A percentile compares a stretch with the other conserved stretches of the same genome.
phyloP scores from a whole-genome alignment of 92 coral and sea anemone genomes.

The Heteractis magnifica region DNA sequence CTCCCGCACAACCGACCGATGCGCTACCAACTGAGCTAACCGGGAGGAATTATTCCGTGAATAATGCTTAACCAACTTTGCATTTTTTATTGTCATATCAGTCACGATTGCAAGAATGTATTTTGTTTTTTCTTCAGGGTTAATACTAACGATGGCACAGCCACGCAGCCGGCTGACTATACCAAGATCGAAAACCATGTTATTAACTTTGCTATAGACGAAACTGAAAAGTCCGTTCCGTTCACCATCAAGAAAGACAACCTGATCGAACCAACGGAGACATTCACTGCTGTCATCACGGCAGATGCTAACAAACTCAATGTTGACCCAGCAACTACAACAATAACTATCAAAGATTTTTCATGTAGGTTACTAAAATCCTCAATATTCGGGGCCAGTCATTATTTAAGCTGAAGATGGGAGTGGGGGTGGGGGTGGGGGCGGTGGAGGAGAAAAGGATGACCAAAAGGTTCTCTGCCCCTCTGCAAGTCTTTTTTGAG shows the following conservation, averaged over 20 bases:
- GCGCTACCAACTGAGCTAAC: no score
- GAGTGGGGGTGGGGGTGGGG: no score
- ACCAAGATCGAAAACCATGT: slow-evolving; percentile 11
- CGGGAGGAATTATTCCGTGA: no score
- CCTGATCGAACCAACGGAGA: slow-evolving; percentile 7
- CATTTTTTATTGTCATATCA: neutral
- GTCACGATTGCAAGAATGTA: neutral
- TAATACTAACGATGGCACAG: slow-evolving; percentile 21
- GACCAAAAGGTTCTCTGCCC: no score
- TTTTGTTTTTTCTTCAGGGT: neutral
- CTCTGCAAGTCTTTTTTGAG: no score
- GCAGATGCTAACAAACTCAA: slow-evolving; percentile 22
- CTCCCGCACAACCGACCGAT: no score
- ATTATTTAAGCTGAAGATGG: no score
- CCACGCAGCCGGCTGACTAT: slow-evolving; percentile 23
- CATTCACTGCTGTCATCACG: slow-evolving; percentile 19
- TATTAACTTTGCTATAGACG: slow-evolving; percentile 10
- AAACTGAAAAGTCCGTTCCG: slow-evolving; percentile 22
- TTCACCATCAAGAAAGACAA: slow-evolving; percentile 23
- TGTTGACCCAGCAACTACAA: slow-evolving; percentile 4
- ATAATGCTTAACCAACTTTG: no score
- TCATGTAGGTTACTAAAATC: neutral
- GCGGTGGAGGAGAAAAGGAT: no score
- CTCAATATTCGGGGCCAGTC: no score
- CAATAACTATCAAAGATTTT: slow-evolving; percentile 12